Evolutionary conservation across 2,797 vertebrate genomes (phyloP), one percentile per base, ranked within the genome.

Genomic region (Parauchenoglanis ngamensis): DNA sequence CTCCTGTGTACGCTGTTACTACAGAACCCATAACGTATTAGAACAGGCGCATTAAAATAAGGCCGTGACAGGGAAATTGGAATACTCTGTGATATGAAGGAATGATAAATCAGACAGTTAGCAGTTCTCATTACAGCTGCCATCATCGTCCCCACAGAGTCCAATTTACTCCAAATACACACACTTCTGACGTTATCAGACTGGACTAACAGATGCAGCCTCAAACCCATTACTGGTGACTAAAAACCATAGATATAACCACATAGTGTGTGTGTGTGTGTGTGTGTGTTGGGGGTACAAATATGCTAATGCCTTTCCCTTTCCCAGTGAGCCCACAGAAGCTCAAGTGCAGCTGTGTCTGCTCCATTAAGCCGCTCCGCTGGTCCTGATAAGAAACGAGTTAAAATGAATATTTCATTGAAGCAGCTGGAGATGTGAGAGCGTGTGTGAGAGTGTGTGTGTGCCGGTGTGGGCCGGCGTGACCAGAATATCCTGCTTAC

Each of bases 381-480:
- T 57, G 0, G 77, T 88, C 88, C 90, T 91, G 93, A 94, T 88
- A 93, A 92, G 87, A 91, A 91, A 79, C 21, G 31, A 79, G 82
- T 89, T 92, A 77, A 85, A 61, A 95, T 96, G 91, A 96, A 96
- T 95, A 94, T 95, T 96, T 95, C 91, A 95, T 94, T 92, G 68
- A 90, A 92, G 92, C 94, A 95, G 94, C 95, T 96, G 95, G 94
- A 90, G 90, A 86, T 67, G 57, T 19, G 85, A 13, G 68, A 85
- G 80, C 49, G 35, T 77, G 73, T 65, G 56, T 52, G 61, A 40
- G 35, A 40, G 35, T 77, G 59, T 84, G 89, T 40, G 63, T 21
- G 52, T 0, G n/a, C n/a, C 17, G 31, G 19, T 77, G 28, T 78
- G 54, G 28, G 76, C 57, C 76, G 59, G 63, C 25, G 28, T 57